phyloP scores from a whole-genome alignment of 2,888 invertebrate genomes.

The Drosophila stalkeri region DNA sequence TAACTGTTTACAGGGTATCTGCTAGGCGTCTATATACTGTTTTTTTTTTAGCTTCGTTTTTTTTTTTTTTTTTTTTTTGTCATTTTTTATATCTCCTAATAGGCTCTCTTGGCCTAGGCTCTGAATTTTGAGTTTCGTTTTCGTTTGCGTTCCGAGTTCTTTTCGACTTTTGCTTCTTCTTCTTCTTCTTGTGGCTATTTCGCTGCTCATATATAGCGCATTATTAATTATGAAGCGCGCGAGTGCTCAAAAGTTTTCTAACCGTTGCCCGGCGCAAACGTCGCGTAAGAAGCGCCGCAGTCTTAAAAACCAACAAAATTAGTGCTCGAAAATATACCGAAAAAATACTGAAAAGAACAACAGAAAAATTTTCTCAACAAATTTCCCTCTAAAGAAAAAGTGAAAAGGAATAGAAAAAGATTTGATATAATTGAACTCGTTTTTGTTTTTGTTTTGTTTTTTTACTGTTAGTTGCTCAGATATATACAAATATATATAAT shows the following conservation, averaged over 20 bases:
- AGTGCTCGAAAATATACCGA: conserved; percentile 1
- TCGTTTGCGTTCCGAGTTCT: conserved; percentile 55
- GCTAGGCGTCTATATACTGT: neutral
- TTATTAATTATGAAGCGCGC: conserved; percentile 73
- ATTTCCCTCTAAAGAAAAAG: neutral
- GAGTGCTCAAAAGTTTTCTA: conserved; percentile 71
- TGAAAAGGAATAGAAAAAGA: neutral
- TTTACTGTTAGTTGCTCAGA: neutral
- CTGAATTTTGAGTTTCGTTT: conserved; percentile 55
- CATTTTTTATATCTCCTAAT: conserved; percentile 14
- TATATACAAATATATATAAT: neutral
- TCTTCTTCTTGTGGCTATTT: conserved; percentile 31
- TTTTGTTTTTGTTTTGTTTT: neutral
- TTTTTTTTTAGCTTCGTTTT: conserved; percentile 8
- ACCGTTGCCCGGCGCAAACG: conserved; percentile 72
- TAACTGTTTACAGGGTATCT: neutral
- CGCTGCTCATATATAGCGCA: conserved; percentile 61
- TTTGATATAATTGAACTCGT: neutral
- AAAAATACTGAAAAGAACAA: neutral
- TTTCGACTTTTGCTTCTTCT: conserved; percentile 21
- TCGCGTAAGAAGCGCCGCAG: conserved; percentile 5
- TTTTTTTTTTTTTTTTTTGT: no score
- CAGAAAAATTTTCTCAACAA: conserved; percentile 1
- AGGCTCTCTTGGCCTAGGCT: conserved; percentile 14
- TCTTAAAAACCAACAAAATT: neutral